These are phyloP conservation scores for Vidua macroura DNA, from an alignment of 2,113 vertebrate genomes.

Conservation along the genomic window DNA sequence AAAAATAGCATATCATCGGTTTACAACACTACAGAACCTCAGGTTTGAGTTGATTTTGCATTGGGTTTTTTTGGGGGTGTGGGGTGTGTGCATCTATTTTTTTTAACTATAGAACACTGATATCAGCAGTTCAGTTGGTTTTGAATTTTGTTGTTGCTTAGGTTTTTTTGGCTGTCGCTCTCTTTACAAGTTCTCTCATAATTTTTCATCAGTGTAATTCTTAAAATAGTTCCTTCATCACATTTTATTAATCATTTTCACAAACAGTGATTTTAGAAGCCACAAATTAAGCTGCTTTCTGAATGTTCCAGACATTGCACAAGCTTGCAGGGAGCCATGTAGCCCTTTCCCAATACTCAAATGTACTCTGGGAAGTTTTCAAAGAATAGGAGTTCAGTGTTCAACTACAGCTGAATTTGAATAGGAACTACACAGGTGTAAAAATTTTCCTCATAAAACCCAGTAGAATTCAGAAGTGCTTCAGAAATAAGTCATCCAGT, in stretches of 20 bases:
- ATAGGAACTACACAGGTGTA: not conserved
- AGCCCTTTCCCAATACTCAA: not conserved
- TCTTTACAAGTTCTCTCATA: not conserved
- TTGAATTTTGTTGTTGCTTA: not conserved
- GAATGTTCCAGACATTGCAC: not conserved
- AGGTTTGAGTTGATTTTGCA: not conserved
- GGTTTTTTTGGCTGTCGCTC: not conserved
- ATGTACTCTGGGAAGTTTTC: not conserved
- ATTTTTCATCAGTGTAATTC: not conserved
- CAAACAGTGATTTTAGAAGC: not conserved
- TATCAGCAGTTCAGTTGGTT: not conserved
- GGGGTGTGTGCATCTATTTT: accelerated
- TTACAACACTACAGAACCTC: not conserved
- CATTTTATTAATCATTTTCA: not conserved
- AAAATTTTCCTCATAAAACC: not conserved
- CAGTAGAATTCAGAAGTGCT: not conserved
- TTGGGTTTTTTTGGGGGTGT: not conserved
- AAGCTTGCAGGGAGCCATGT: not conserved
- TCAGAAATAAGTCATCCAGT: not conserved
- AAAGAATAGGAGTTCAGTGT: not conserved
- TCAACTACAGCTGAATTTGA: not conserved
- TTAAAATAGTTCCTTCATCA: not conserved
- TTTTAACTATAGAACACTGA: not conserved
- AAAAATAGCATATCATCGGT: not conserved
- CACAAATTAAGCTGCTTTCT: not conserved